phyloP scores from a whole-genome alignment of 2,797 vertebrate species.

The Sebastes baramenuke region DNA sequence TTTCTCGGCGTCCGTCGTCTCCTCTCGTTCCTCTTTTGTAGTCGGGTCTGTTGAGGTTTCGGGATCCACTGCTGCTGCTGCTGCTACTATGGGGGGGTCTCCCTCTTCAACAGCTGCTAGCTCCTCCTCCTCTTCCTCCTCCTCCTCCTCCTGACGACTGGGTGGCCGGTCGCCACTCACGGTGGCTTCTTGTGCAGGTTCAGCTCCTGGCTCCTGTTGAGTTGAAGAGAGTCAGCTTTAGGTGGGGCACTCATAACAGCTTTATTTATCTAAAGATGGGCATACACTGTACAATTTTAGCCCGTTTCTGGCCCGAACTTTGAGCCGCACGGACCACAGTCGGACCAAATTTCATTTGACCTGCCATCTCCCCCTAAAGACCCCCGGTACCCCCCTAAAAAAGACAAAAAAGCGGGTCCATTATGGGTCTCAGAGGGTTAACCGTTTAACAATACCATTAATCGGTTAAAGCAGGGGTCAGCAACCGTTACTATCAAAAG shows the following conservation, averaged over 20 bases:
- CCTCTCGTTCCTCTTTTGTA: constrained; percentile 7
- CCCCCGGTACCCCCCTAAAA: too few species aligned
- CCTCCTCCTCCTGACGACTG: constrained; percentile 47
- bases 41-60: background rate
- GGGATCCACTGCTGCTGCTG: constrained; percentile 18
- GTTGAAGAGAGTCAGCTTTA: background rate
- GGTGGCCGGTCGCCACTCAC: constrained; percentile 10
- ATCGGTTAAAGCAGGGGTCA: too few species aligned
- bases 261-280: background rate
- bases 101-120: background rate
- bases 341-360: too few species aligned
- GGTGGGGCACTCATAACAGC: fast-evolving
- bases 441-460: too few species aligned
- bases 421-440: too few species aligned
- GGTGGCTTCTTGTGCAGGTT: constrained; percentile 34
- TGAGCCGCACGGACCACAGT: too few species aligned
- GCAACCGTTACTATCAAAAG: too few species aligned
- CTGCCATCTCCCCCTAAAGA: too few species aligned
- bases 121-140: constrained; percentile 37
- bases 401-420: too few species aligned
- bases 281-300: too few species aligned
- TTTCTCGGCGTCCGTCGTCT: background rate
- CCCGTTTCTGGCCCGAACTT: too few species aligned
- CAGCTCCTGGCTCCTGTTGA: constrained; percentile 45
- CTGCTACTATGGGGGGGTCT: background rate